Percentiles rank a stretch among this genome's conserved stretches.
phyloP scores from a whole-genome alignment of 2,113 vertebrate genomes.

The Enhydra lutris region DNA sequence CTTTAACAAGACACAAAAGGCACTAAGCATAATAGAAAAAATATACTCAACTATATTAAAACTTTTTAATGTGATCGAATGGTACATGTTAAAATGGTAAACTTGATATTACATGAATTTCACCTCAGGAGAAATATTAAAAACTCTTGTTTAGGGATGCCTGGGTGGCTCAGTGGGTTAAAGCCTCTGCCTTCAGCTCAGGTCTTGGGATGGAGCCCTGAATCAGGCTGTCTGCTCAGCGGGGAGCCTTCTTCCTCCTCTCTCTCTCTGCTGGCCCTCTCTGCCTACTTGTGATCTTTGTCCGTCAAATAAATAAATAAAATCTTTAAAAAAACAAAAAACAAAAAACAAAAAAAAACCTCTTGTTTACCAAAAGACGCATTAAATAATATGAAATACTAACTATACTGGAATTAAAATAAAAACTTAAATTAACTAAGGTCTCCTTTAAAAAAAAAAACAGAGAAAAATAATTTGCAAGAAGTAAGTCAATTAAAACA shows the following conservation, averaged over 20 bases:
- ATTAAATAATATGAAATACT: not conserved
- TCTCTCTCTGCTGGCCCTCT: no score
- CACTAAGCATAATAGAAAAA: not conserved
- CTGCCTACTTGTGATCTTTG: no score
- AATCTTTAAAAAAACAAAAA: no score
- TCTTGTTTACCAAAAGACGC: not conserved
- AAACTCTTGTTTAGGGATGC: not conserved
- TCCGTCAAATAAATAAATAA: no score
- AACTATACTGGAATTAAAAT: not conserved
- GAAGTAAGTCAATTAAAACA: not conserved
- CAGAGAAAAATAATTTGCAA: not conserved
- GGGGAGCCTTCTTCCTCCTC: no score
- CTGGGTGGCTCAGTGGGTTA: no score
- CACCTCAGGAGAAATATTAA: not conserved
- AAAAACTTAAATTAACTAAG: not conserved
- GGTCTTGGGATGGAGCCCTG: no score
- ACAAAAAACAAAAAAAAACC: not conserved
- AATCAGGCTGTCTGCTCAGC: no score
- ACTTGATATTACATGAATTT: not conserved
- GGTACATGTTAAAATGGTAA: not conserved
- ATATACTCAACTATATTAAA: not conserved
- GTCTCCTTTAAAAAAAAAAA: not conserved
- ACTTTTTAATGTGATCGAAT: not conserved
- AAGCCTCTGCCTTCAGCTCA: no score
- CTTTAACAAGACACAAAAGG: not conserved